These are phyloP conservation scores for Brachyalestes nurse DNA, from an alignment of 2,797 vertebrate species.

Conservation along the genomic window DNA sequence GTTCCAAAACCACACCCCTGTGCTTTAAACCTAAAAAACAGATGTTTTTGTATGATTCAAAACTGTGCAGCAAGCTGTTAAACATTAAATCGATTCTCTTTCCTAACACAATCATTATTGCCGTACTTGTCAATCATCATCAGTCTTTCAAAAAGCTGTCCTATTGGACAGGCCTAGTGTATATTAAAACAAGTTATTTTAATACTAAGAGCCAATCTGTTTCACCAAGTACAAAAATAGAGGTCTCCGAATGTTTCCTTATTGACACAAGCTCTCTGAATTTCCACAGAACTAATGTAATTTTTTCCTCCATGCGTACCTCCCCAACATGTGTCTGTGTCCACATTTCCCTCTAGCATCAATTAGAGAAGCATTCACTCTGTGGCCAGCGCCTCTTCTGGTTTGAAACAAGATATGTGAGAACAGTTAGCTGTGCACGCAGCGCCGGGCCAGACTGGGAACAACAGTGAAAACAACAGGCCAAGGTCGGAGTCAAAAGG, in stretches of 20 bases:
- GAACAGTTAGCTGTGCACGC: slow-evolving; percentile 36
- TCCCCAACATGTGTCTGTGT: slow-evolving; percentile 32
- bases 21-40: too few species aligned
- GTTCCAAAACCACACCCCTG: too few species aligned
- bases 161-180: too few species aligned
- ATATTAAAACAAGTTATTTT: too few species aligned
- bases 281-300: slow-evolving; percentile 58
- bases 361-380: slow-evolving; percentile 23
- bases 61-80: too few species aligned
- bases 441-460: slow-evolving; percentile 30
- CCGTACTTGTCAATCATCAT: too few species aligned
- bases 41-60: too few species aligned
- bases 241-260: slow-evolving; percentile 33
- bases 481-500: slow-evolving; percentile 47
- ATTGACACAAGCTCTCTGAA: slow-evolving; percentile 44
- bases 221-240: slow-evolving; percentile 41
- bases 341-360: slow-evolving; percentile 22
- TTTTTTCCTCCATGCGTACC: slow-evolving; percentile 53
- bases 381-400: slow-evolving; percentile 44
- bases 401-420: slow-evolving; percentile 58
- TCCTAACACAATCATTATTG: too few species aligned
- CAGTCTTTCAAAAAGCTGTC: too few species aligned
- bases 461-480: slow-evolving; percentile 42
- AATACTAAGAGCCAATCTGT: slow-evolving; percentile 3
- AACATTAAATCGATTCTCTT: too few species aligned